Percentiles rank a stretch among this genome's conserved stretches.
Conservation (phyloP, 2,113 vertebrate species). For the Pithys albifrons region DNA sequence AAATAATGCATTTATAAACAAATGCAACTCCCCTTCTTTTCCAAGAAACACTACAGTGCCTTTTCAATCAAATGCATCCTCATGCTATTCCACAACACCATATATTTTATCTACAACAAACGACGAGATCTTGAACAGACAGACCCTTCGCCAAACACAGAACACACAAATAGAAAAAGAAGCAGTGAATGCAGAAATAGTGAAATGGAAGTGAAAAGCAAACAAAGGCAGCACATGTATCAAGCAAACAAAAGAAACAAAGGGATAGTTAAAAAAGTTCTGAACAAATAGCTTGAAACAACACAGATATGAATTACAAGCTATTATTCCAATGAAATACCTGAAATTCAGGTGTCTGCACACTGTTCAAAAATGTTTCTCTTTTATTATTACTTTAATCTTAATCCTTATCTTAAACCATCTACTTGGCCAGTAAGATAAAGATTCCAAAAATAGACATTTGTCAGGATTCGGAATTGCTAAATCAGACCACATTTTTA, state of each 20-base stretch:
- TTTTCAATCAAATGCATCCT: constrained; percentile 69
- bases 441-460: not conserved
- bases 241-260: constrained; percentile 1
- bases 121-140: constrained; percentile 51
- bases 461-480: not conserved
- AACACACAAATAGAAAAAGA: constrained; percentile 37
- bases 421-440: not conserved
- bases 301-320: not conserved
- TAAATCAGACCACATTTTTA: not conserved
- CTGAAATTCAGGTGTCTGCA: constrained; percentile 7
- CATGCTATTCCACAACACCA: constrained; percentile 77
- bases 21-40: constrained; percentile 73
- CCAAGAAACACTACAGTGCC: constrained; percentile 74
- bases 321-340: not conserved
- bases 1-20: constrained; percentile 77
- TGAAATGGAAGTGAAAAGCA: not conserved
- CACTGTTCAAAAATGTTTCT: not conserved
- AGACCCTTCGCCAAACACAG: constrained; percentile 47
- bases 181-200: not conserved
- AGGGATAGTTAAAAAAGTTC: not conserved
- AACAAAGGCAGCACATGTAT: constrained; percentile 6
- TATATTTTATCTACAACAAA: constrained; percentile 74
- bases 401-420: not conserved
- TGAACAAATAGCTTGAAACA: constrained; percentile 19
- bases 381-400: not conserved